Percentiles rank a stretch among this genome's conserved stretches.
Conservation (phyloP, 1,140 invertebrate genomes). For the Branchinecta lindahli region DNA sequence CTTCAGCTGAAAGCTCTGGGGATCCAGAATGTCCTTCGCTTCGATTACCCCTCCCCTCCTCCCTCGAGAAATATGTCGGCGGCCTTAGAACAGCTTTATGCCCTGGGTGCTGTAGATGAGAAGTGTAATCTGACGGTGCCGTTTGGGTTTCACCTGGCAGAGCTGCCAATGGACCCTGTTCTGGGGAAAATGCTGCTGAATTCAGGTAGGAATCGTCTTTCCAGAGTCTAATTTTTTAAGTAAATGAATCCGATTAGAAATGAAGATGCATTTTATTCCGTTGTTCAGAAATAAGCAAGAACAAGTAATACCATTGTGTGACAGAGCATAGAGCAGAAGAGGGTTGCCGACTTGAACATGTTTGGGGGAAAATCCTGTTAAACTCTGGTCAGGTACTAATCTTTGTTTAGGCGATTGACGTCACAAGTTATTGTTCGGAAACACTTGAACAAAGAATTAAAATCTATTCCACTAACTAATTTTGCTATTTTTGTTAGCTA, state of each 20-base stretch:
- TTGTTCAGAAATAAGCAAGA: too few species aligned
- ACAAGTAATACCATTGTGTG: too few species aligned
- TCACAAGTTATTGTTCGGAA: too few species aligned
- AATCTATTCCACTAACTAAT: too few species aligned
- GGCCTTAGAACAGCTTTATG: constrained; percentile 74
- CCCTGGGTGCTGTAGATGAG: constrained; percentile 58
- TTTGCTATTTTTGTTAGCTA: too few species aligned
- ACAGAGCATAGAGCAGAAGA: too few species aligned
- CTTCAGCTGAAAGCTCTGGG: constrained; percentile 89
- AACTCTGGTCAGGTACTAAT: too few species aligned
- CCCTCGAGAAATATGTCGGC: constrained; percentile 72
- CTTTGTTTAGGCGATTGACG: too few species aligned
- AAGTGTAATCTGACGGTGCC: constrained; percentile 61
- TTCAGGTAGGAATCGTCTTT: constrained; percentile 41
- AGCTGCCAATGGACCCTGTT: constrained; percentile 75
- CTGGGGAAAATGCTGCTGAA: constrained; percentile 70
- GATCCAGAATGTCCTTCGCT: constrained; percentile 71
- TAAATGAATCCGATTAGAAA: neutral
- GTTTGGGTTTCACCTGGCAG: constrained; percentile 71
- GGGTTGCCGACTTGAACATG: too few species aligned
- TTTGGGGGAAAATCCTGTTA: too few species aligned
- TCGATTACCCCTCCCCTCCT: constrained; percentile 71
- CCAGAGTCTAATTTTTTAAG: neutral
- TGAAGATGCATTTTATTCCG: too few species aligned
- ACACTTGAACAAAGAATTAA: too few species aligned